Evolutionary conservation across 2,888 invertebrate species (phyloP).

Genomic region (Phlogophora meticulosa): DNA sequence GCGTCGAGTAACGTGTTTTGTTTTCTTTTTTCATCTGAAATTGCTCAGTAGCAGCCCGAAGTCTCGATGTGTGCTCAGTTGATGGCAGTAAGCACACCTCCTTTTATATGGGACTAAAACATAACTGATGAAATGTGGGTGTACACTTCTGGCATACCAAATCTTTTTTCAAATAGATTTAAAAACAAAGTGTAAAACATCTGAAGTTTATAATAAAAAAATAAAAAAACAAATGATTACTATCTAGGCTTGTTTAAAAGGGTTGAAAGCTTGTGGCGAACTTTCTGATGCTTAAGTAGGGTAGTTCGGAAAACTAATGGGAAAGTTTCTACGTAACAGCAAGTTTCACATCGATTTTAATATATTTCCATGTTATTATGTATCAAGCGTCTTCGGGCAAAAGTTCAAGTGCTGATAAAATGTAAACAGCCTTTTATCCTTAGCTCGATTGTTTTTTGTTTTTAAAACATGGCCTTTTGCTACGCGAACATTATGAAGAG

Average conservation of each 20-base stretch:
- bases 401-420: conserved; percentile 45
- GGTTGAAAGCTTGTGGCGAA: conserved; percentile 43
- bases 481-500: not conserved
- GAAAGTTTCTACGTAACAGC: conserved; percentile 55
- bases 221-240: conserved; percentile 12
- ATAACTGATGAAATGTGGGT: too few species aligned
- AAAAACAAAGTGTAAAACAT: not conserved
- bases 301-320: conserved; percentile 55
- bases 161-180: too few species aligned
- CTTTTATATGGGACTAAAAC: too few species aligned
- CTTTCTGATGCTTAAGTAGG: conserved; percentile 41
- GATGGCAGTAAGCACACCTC: too few species aligned
- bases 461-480: not conserved
- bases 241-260: conserved; percentile 44
- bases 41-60: too few species aligned
- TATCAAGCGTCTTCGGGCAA: conserved; percentile 39
- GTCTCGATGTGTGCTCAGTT: too few species aligned
- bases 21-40: too few species aligned
- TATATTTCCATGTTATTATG: conserved; percentile 54
- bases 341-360: conserved; percentile 61
- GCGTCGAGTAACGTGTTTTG: too few species aligned
- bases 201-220: not conserved
- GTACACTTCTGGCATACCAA: too few species aligned
- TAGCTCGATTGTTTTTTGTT: conserved; percentile 8
- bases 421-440: conserved; percentile 22